Conservation (phyloP, 2,888 invertebrate genomes). For the Hecatera dysodea region DNA sequence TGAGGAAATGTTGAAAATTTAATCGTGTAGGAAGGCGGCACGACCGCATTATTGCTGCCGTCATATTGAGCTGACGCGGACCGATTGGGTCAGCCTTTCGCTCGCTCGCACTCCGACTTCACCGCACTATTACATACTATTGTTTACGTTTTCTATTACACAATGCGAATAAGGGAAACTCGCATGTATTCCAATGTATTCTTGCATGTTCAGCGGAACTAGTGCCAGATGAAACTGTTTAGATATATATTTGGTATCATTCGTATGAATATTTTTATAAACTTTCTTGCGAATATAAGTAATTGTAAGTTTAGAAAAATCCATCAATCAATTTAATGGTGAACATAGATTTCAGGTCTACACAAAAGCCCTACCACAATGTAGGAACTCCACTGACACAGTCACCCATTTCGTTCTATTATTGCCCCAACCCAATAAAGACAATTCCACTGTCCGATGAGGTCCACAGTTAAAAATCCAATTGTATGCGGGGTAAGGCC, state of each 20-base stretch:
- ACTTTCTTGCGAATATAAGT: not conserved
- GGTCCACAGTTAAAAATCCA: conserved; percentile 81
- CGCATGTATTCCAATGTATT: conserved; percentile 44
- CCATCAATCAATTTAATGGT: not conserved
- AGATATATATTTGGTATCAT: conserved; percentile 15
- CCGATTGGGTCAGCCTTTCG: conserved; percentile 76
- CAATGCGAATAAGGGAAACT: conserved; percentile 47
- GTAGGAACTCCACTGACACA: conserved; percentile 25
- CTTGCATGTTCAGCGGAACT: conserved; percentile 43
- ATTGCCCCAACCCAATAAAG: conserved; percentile 68
- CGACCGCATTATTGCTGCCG: conserved; percentile 82
- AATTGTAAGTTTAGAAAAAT: not conserved
- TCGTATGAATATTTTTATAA: not conserved
- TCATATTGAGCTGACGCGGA: conserved; percentile 83
- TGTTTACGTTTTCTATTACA: conserved; percentile 65
- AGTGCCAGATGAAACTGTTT: conserved; percentile 51
- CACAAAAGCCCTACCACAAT: not conserved
- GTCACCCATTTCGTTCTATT: conserved; percentile 47
- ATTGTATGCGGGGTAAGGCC: conserved; percentile 78
- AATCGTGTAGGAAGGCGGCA: conserved; percentile 75
- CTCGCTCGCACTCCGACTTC: conserved; percentile 67
- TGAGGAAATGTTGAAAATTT: conserved; percentile 84
- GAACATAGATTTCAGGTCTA: not conserved
- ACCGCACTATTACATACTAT: conserved; percentile 67
- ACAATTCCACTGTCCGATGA: conserved; percentile 70